These are phyloP conservation scores for Dryas iulia DNA, from an alignment of 1,140 invertebrate species.

Conservation along the genomic window DNA sequence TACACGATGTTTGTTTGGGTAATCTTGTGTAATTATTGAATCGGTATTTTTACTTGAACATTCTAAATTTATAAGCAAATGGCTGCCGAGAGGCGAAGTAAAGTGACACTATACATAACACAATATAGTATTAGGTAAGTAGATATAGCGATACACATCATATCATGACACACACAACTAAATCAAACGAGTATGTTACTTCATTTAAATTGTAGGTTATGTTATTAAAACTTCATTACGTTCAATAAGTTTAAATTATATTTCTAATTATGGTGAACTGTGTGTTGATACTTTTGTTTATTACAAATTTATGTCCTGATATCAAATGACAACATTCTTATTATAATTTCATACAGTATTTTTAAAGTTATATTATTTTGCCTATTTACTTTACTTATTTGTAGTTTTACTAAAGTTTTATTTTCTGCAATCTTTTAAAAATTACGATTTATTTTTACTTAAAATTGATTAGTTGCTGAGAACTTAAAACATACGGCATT, in stretches of 20 bases:
- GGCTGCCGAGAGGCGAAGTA: conserved; percentile 76
- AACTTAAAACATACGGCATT: too few relatives aligned
- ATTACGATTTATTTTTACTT: too few relatives aligned
- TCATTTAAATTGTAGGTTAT: conserved; percentile 1
- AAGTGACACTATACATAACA: conserved; percentile 61
- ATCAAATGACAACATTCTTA: too few relatives aligned
- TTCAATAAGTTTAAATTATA: neutral
- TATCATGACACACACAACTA: conserved; percentile 18
- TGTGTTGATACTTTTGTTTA: neutral
- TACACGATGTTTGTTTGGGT: neutral
- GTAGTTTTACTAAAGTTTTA: too few relatives aligned
- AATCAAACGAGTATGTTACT: conserved; percentile 23
- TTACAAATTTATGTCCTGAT: neutral
- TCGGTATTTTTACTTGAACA: conserved; percentile 65
- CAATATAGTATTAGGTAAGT: conserved; percentile 37
- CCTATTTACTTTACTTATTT: too few relatives aligned
- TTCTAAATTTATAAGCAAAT: conserved; percentile 80
- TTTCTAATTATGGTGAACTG: neutral
- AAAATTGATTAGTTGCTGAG: too few relatives aligned
- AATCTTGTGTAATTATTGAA: conserved; percentile 33
- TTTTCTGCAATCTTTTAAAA: too few relatives aligned
- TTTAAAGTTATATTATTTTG: too few relatives aligned
- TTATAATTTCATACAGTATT: too few relatives aligned
- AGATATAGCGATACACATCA: conserved; percentile 21
- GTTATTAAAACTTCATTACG: conserved; percentile 5